A percentile compares a stretch with the other conserved stretches of the same genome.
Evolutionary conservation across 2,888 invertebrate species (phyloP).

Genomic region (Pseudanteris insignis): DNA sequence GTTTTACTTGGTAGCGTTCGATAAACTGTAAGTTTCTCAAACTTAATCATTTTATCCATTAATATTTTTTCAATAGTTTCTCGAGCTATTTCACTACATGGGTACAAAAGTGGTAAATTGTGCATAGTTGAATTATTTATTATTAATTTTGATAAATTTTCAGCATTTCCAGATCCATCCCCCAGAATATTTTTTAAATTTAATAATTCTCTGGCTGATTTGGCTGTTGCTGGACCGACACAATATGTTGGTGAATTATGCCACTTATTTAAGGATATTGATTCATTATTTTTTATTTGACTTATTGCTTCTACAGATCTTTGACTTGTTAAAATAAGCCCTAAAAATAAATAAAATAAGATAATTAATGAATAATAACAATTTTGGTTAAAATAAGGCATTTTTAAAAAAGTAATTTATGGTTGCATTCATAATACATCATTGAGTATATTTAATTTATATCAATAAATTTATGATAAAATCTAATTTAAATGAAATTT

Average conservation of each 20-base stretch:
- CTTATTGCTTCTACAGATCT: constrained; percentile 57
- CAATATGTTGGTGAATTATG: constrained; percentile 54
- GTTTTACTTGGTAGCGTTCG: constrained; percentile 54
- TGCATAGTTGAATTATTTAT: constrained; percentile 27
- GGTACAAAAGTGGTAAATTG: constrained; percentile 55
- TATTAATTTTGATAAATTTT: constrained; percentile 55
- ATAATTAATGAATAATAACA: no score
- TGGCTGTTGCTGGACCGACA: constrained; percentile 58
- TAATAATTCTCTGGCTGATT: constrained; percentile 50
- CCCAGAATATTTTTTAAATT: constrained; percentile 53
- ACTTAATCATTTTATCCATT: constrained; percentile 41
- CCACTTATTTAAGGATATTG: constrained; percentile 50
- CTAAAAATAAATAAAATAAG: no score
- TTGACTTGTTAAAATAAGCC: constrained; percentile 61
- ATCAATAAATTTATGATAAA: no score
- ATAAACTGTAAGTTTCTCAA: constrained; percentile 56
- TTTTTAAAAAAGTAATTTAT: no score
- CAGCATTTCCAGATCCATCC: constrained; percentile 58
- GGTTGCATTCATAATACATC: no score
- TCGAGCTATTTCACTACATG: constrained; percentile 61
- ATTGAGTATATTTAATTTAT: no score
- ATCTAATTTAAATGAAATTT: no score
- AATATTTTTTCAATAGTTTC: constrained; percentile 56
- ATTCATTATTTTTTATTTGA: constrained; percentile 42
- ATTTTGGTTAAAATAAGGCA: no score